Base-by-base conservation (phyloP, 2,113 vertebrate genomes). In the Todiramphus saurophagus region DNA sequence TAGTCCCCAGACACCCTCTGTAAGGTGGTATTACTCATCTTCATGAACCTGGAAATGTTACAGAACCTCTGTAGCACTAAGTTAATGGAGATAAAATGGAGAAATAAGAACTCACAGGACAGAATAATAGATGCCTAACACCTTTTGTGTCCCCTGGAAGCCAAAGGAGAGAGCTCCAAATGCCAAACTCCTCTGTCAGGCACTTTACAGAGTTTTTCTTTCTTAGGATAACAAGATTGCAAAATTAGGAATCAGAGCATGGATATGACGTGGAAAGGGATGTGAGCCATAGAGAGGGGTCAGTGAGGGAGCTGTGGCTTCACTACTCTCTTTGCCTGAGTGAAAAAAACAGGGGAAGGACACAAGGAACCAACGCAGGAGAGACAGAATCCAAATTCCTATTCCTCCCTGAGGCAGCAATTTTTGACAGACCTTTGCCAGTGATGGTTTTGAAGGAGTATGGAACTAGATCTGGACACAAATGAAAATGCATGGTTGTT, bases 1-100 rank as follows among this genome's bases (percentile, higher is more conserved):
- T n/a, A 93, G 55, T 70, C 55, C 83, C 72, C 78, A 88, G 82
- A 89, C 44, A 44, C 41, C 35, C 76, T 81, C 0, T 0, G 50
- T 27, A 31, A 7, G 35, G 75, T 83, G 76, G 55, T 83, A 53
- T 28, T 85, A 83, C 48, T 95, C 58, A 82, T 93, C 90, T 91
- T 78, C 82, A 73, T 60, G 70, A 94, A 83, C 30, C 25, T 64
- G 60, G 44, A 95, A 95, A 93, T 79, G 74, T 79, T 96, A 76
- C 20, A 87, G 62, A 90, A 82, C 43, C 43, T 94, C 67, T 48
- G 87, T 7, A 85, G 70, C 70, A 79, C 75, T 66, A 90, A 75
- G 43, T 17, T 90, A 88, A 90, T 68, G 48, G 77, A 91, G 77
- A 91, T 84, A 82, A 87, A 95, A 94, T 33, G 35, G 62, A 93